Evolutionary conservation across 2,113 vertebrate species (phyloP).

Genomic region (Podarcis cretensis): DNA sequence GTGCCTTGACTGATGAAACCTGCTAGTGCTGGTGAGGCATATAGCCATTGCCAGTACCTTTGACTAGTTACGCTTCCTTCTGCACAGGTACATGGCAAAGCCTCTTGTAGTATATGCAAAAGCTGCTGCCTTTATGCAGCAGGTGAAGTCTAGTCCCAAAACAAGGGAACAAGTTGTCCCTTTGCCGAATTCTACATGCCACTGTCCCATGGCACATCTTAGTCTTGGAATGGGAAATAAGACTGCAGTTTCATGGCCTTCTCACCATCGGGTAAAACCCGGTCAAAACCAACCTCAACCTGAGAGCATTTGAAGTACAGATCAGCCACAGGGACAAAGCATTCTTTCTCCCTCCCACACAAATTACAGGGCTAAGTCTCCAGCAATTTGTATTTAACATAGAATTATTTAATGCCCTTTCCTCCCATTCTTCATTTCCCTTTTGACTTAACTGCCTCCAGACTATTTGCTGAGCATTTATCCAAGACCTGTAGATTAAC

Average conservation of each 20-base stretch:
- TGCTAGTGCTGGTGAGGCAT: not conserved
- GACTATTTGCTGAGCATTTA: not conserved
- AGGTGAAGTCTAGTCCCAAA: not conserved
- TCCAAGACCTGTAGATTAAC: not conserved
- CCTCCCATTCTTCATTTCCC: not conserved
- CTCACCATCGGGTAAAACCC: not conserved
- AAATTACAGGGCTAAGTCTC: not conserved
- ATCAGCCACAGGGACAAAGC: not conserved
- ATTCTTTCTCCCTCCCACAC: not conserved
- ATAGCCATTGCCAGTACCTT: not conserved
- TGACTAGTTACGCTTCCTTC: not conserved
- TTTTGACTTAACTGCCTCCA: not conserved
- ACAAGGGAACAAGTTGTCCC: not conserved
- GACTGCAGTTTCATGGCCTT: not conserved
- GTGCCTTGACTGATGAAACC: not conserved
- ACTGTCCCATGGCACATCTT: not conserved
- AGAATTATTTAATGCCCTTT: constrained; percentile 1
- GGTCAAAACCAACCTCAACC: not conserved
- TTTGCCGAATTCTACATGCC: not conserved
- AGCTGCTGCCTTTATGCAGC: not conserved
- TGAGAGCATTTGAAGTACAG: not conserved
- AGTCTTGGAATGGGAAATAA: not conserved
- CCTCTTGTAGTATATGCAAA: not conserved
- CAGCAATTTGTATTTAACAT: not conserved
- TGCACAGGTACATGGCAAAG: not conserved